These are phyloP conservation scores for Austrolebias charrua DNA, from an alignment of 2,797 vertebrate genomes.

Conservation along the genomic window DNA sequence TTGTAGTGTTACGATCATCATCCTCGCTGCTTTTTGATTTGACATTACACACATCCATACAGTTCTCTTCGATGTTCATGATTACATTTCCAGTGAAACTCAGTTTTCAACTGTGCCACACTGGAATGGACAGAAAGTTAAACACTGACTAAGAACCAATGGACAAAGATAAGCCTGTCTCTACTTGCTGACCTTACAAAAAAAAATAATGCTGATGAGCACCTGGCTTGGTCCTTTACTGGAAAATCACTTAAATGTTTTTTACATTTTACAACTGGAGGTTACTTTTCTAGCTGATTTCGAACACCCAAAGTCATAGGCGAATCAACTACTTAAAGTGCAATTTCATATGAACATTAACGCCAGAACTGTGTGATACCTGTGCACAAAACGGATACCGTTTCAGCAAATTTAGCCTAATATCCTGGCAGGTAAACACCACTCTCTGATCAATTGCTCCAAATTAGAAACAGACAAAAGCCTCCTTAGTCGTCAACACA, in stretches of 20 bases:
- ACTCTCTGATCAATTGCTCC: slow-evolving; percentile 24
- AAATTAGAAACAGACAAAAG: slow-evolving; percentile 19
- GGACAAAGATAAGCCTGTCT: slow-evolving; percentile 36
- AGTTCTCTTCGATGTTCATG: slow-evolving; percentile 81
- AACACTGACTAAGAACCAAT: slow-evolving; percentile 49
- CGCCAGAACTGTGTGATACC: slow-evolving; percentile 17
- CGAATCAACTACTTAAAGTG: slow-evolving; percentile 41
- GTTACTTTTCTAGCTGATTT: slow-evolving; percentile 5
- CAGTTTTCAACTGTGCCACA: slow-evolving; percentile 48
- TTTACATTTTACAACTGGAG: neutral
- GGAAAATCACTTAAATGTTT: slow-evolving; percentile 29
- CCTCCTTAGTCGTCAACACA: slow-evolving; percentile 53
- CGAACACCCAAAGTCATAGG: slow-evolving; percentile 19
- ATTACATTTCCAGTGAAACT: slow-evolving; percentile 77
- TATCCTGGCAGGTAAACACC: slow-evolving; percentile 15
- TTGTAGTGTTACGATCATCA: slow-evolving; percentile 63
- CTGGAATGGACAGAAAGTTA: slow-evolving; percentile 48
- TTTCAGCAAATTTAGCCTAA: slow-evolving; percentile 36
- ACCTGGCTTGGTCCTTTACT: slow-evolving; percentile 9
- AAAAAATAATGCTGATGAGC: slow-evolving; percentile 13
- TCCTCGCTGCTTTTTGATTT: slow-evolving; percentile 71
- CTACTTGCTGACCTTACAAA: slow-evolving; percentile 18
- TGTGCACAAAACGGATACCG: slow-evolving; percentile 17
- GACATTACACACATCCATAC: slow-evolving; percentile 80
- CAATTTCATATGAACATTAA: slow-evolving; percentile 36